Evolutionary conservation across 2,113 vertebrate species (phyloP).

Genomic region (Silurus meridionalis): DNA sequence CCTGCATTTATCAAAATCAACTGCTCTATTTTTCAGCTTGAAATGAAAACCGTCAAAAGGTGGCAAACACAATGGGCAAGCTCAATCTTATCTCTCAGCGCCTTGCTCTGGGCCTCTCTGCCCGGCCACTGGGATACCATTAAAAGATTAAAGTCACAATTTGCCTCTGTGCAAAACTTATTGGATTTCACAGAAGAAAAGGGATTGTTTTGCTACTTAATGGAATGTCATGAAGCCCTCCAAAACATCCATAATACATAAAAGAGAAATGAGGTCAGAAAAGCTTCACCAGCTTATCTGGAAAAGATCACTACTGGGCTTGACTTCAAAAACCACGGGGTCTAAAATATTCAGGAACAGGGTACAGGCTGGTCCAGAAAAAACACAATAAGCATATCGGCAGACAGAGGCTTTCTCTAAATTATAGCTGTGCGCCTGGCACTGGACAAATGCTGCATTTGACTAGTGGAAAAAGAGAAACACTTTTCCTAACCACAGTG

Average conservation of each 20-base stretch:
- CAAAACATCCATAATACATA: slow-evolving; percentile 49
- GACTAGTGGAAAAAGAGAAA: slow-evolving; percentile 16
- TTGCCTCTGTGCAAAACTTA: slow-evolving; percentile 58
- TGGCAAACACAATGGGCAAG: slow-evolving; percentile 76
- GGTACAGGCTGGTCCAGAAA: slow-evolving; percentile 34
- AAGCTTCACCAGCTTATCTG: slow-evolving; percentile 8
- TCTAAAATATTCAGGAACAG: slow-evolving; percentile 44
- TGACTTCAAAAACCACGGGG: slow-evolving; percentile 9
- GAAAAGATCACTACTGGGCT: slow-evolving; percentile 36
- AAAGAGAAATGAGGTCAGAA: slow-evolving; percentile 38
- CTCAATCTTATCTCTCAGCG: slow-evolving; percentile 74
- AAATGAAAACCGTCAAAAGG: slow-evolving; percentile 78
- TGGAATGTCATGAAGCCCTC: slow-evolving; percentile 37
- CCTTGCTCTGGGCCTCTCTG: slow-evolving; percentile 60
- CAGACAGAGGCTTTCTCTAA: slow-evolving; percentile 9
- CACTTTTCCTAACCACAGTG: slow-evolving; percentile 15
- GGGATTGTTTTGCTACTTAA: slow-evolving; percentile 55
- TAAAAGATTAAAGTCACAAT: slow-evolving; percentile 68
- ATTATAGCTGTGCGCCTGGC: slow-evolving; percentile 8
- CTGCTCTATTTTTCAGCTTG: slow-evolving; percentile 79
- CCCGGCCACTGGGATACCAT: slow-evolving; percentile 51
- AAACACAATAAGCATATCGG: background rate
- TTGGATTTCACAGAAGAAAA: slow-evolving; percentile 60
- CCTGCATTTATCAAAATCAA: slow-evolving; percentile 81
- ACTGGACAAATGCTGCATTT: background rate